Base-by-base conservation (phyloP, 2,888 invertebrate species). In the Kuschelorhynchus macadamiae region DNA sequence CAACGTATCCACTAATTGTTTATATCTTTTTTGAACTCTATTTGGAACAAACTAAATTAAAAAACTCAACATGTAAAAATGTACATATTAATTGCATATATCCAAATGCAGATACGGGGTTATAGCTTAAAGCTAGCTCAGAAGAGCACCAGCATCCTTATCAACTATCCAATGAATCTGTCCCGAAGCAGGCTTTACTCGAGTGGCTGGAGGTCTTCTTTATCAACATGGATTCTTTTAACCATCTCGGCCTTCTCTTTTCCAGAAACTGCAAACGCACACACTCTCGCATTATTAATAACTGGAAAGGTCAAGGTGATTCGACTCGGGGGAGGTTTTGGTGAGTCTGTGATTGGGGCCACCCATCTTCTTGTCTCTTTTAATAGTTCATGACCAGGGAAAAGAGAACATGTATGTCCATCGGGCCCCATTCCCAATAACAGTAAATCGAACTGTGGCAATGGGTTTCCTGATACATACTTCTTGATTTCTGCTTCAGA, bases 361-460 rank as follows among this genome's bases (percentile, higher is more conserved):
- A 98, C 92, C 86, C 93, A 90, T 47, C 88, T 82, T 0, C 81
- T 80, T 0, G 81, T 85, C 79, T 93, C 93, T 0, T 88, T 80
- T 50, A 65, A 41, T 12, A 69, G 21, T 14, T 47, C 32, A 57
- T 70, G 66, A 0, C 88, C 90, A 0, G 99, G 98, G 84, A 99
- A 99, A 12, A 99, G 84, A 0, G 98, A 98, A 80, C 97, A 97
- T 0, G 98, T 98, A 83, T 99, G 99, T 0, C 98, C 98, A 81
- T 99, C 99, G 0, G 97, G 98, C 0, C 99, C 99, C 90, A 98
- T 92, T 11, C 99, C 99, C 17, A 99, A 86, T 8, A 99, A 85
- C 0, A 98, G 85, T 49, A 98, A 82, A 83, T 99, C 97, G 81
- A 98, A 96, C 69, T 87, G 81, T 0, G 95, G 94, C 57, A 88